phyloP scores from a whole-genome alignment of 2,113 vertebrate genomes.

The Tauraco erythrolophus region DNA sequence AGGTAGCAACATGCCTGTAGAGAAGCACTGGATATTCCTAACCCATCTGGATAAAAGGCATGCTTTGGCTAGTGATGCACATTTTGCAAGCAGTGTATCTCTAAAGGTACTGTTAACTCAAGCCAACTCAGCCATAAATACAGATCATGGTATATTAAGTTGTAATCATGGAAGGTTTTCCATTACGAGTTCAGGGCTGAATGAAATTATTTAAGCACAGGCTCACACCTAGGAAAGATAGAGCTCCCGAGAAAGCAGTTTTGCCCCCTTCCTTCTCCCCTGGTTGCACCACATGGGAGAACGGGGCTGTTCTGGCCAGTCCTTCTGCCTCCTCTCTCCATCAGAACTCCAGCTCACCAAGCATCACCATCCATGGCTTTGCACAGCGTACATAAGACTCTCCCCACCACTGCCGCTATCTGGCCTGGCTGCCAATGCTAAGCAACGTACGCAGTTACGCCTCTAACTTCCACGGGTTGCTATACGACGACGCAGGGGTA shows the following conservation, averaged over 20 bases:
- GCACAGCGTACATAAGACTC: fast-evolving
- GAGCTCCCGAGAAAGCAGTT: not conserved
- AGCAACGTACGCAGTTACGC: fast-evolving
- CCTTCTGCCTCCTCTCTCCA: not conserved
- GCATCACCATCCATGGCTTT: fast-evolving
- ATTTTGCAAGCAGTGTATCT: conserved; percentile 54
- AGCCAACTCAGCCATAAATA: conserved; percentile 38
- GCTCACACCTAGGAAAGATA: not conserved
- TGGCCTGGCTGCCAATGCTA: not conserved
- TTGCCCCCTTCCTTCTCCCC: not conserved
- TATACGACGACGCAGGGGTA: not conserved
- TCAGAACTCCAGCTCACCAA: fast-evolving
- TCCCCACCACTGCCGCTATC: fast-evolving
- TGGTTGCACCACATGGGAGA: fast-evolving
- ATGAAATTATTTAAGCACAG: not conserved
- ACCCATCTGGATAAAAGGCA: conserved; percentile 56
- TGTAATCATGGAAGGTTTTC: conserved; percentile 31
- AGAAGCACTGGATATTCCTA: conserved; percentile 50
- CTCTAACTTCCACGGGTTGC: not conserved
- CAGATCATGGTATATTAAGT: not conserved
- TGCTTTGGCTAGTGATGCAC: conserved; percentile 36
- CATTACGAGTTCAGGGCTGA: conserved; percentile 1
- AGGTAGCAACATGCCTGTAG: conserved; percentile 28
- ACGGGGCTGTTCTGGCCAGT: fast-evolving
- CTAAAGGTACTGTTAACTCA: conserved; percentile 35